These are phyloP conservation scores for Cervus canadensis DNA, from an alignment of 2,113 vertebrate species.

Conservation along the genomic window DNA sequence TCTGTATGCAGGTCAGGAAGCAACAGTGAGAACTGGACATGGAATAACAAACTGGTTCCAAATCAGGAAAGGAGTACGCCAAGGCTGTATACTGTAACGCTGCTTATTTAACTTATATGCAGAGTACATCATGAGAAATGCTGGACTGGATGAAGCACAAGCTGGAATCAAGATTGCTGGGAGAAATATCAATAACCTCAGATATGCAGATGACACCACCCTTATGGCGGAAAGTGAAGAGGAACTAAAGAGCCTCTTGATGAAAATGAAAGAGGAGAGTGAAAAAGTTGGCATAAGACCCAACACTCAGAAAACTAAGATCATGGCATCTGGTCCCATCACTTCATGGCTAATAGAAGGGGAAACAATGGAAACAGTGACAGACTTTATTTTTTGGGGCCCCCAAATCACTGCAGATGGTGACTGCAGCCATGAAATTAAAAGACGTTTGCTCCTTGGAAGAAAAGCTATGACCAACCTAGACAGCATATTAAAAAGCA, in stretches of 20 bases:
- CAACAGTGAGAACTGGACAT: not conserved
- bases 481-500: not conserved
- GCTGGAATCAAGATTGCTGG: not conserved
- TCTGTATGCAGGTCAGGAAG: not conserved
- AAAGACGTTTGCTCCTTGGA: not conserved
- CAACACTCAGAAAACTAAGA: not conserved
- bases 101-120: not conserved
- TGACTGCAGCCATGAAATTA: not conserved
- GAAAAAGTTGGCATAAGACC: not conserved
- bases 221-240: not conserved
- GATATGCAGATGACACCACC: not conserved
- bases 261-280: not conserved
- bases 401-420: not conserved
- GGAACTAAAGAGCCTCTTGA: not conserved
- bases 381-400: not conserved
- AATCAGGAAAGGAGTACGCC: not conserved
- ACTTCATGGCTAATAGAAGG: not conserved
- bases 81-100: not conserved
- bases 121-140: not conserved
- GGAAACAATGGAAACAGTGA: not conserved
- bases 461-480: not conserved
- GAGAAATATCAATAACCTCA: not conserved
- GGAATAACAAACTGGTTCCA: not conserved
- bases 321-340: not conserved
- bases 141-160: not conserved